These are phyloP conservation scores for Panthera leo DNA, from an alignment of 2,113 vertebrate species.

Conservation along the genomic window DNA sequence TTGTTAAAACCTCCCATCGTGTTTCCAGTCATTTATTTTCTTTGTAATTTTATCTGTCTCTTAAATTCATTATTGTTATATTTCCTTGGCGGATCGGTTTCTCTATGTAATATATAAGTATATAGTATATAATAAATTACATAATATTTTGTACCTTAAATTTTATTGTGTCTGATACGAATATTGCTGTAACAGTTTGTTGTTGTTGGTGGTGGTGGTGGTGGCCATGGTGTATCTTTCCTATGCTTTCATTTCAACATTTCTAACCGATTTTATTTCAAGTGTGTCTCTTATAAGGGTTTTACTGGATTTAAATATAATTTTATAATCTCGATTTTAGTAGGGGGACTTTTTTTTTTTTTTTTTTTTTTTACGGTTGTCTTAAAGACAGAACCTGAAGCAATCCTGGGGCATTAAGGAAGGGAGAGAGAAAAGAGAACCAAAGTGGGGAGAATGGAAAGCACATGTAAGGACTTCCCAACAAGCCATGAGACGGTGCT, in stretches of 20 bases:
- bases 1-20: background rate
- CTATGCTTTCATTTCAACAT: background rate
- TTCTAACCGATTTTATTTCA: conserved; percentile 8
- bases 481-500: background rate
- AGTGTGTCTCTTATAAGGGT: background rate
- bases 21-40: background rate
- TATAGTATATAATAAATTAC: background rate
- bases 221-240: background rate
- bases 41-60: conserved; percentile 36
- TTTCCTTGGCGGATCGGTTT: background rate
- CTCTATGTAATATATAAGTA: background rate
- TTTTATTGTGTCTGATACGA: background rate
- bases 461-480: background rate
- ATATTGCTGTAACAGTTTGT: background rate
- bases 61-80: conserved; percentile 21
- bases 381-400: background rate
- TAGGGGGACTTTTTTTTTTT: background rate
- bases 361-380: background rate
- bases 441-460: background rate
- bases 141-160: background rate
- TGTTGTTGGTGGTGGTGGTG: background rate
- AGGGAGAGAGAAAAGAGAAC: background rate
- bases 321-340: conserved; percentile 1
- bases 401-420: background rate
- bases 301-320: conserved; percentile 42